Evolutionary conservation across 1,140 invertebrate genomes (phyloP).

Genomic region (Triops cancriformis): DNA sequence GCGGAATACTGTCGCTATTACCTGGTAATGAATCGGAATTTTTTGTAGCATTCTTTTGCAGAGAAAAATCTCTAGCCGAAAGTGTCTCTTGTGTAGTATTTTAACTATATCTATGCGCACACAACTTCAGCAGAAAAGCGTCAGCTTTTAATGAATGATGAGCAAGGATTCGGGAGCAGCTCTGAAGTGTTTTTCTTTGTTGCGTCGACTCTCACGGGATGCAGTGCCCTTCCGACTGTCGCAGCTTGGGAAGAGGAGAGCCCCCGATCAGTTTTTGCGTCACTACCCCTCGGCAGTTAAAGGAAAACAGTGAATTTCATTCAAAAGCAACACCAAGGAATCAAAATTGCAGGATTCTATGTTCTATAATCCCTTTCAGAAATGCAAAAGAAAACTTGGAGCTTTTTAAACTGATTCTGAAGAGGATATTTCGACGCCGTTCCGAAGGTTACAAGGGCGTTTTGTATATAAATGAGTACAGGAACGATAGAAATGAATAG

Average conservation of each 20-base stretch:
- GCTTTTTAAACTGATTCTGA: not conserved
- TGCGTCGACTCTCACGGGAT: conserved; percentile 1
- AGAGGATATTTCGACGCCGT: not conserved
- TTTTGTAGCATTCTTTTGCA: no score
- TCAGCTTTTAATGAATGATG: not conserved
- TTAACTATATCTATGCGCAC: not conserved
- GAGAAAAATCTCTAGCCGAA: not conserved
- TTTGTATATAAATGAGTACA: not conserved
- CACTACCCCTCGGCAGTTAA: not conserved
- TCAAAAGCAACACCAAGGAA: not conserved
- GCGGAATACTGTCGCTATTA: no score
- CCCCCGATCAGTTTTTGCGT: not conserved
- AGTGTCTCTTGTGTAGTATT: not conserved
- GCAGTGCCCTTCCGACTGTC: not conserved
- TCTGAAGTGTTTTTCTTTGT: conserved; percentile 1
- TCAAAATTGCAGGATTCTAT: not conserved
- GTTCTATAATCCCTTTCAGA: not conserved
- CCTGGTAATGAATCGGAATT: no score
- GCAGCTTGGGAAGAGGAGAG: not conserved
- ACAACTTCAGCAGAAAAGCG: not conserved
- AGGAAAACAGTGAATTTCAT: not conserved
- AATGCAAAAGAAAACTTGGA: not conserved
- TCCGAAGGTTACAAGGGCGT: no score
- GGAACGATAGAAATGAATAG: not conserved
- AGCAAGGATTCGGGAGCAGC: not conserved